phyloP scores from a whole-genome alignment of 2,888 invertebrate genomes.

The Epistrophe grossulariae region DNA sequence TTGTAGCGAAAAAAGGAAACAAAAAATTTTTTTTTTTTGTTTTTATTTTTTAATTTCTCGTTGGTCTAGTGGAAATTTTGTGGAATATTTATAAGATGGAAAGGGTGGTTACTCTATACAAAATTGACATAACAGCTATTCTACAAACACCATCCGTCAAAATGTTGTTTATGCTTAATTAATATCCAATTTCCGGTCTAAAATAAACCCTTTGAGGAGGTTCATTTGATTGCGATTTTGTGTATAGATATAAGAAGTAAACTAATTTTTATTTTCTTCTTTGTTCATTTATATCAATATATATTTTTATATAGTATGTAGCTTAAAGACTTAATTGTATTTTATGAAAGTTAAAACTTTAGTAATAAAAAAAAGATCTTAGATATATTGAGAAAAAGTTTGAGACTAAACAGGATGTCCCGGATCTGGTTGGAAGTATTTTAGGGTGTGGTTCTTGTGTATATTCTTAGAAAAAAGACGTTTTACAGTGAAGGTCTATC shows the following conservation, averaged over 20 bases:
- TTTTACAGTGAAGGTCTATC: too few species aligned
- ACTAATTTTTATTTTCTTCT: neutral
- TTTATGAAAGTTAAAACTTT: neutral
- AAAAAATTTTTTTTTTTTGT: neutral
- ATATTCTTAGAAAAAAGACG: too few species aligned
- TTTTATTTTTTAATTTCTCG: neutral
- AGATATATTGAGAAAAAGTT: neutral
- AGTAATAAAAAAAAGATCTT: neutral
- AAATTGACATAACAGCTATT: conserved; percentile 27
- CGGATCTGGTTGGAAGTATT: neutral
- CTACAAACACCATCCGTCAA: conserved; percentile 35
- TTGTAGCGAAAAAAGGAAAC: neutral
- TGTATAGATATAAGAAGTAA: conserved; percentile 7
- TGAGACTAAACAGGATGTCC: too few species aligned
- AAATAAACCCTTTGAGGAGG: conserved; percentile 26
- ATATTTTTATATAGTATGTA: neutral
- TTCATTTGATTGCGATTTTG: conserved; percentile 14
- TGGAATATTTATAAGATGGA: neutral
- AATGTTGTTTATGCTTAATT: conserved; percentile 38
- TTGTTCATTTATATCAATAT: neutral
- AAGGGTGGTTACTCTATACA: neutral
- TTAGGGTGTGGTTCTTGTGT: too few species aligned
- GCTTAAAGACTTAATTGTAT: conserved; percentile 9
- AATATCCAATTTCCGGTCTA: conserved; percentile 38
- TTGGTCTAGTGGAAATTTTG: conserved; percentile 6